Evolutionary conservation across 2,888 invertebrate species (phyloP).

Genomic region (Drosophila niveifrons): DNA sequence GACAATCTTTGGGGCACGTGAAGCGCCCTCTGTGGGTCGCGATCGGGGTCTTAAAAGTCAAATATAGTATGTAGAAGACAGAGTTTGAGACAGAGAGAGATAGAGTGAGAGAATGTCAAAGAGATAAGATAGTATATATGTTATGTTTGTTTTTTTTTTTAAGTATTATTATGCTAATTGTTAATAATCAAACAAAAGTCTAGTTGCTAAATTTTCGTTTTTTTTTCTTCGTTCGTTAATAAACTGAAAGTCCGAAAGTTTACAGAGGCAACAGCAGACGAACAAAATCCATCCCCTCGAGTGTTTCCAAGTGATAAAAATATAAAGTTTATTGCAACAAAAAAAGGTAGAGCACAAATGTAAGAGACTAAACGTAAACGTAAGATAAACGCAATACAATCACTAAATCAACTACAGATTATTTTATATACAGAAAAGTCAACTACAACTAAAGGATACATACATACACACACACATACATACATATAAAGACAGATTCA

Average conservation of each 20-base stretch:
- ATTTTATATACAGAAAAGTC: conserved; percentile 10
- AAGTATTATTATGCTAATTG: conserved; percentile 61
- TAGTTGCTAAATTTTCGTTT: conserved; percentile 57
- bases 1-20: conserved; percentile 29
- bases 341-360: conserved; percentile 7
- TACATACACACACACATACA: conserved; percentile 27
- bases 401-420: conserved; percentile 28
- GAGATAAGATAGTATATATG: conserved; percentile 45
- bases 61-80: conserved; percentile 46
- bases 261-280: conserved; percentile 2
- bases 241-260: conserved; percentile 20
- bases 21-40: conserved; percentile 42
- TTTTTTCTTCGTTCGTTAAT: conserved; percentile 12
- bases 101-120: conserved; percentile 25
- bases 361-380: conserved; percentile 20
- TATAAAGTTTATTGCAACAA: conserved; percentile 37
- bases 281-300: neutral
- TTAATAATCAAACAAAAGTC: conserved; percentile 42
- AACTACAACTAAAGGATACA: conserved; percentile 20
- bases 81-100: conserved; percentile 28
- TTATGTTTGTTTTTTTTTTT: conserved; percentile 42
- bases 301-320: conserved; percentile 8
- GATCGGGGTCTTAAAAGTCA: conserved; percentile 68
- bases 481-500: conserved; percentile 29
- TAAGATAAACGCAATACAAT: conserved; percentile 29